Percentiles rank a stretch among this genome's conserved stretches.
Evolutionary conservation across 1,140 invertebrate genomes (phyloP).

Genomic region (Uloborus diversus): DNA sequence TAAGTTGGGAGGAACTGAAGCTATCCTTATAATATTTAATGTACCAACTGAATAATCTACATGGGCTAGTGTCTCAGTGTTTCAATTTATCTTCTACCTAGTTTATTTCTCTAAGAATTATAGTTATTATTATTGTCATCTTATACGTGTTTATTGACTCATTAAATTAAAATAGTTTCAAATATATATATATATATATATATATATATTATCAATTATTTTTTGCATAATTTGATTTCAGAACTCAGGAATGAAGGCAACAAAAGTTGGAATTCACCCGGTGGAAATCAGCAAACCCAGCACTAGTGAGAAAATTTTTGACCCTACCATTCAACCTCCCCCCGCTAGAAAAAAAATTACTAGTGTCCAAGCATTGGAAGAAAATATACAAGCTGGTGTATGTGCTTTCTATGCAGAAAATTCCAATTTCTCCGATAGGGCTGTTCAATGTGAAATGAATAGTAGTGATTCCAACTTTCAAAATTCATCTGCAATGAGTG

Average conservation of each 20-base stretch:
- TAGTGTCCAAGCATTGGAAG: constrained; percentile 7
- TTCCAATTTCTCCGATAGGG: constrained; percentile 33
- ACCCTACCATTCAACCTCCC: constrained; percentile 24
- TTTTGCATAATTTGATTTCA: constrained; percentile 4
- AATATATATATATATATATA: not conserved
- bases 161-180: not conserved
- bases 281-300: constrained; percentile 53
- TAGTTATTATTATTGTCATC: not conserved
- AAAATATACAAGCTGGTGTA: constrained; percentile 33
- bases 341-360: constrained; percentile 35
- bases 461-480: constrained; percentile 38
- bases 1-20: too few relatives aligned
- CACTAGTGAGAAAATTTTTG: constrained; percentile 50
- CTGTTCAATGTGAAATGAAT: constrained; percentile 53
- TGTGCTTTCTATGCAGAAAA: constrained; percentile 25
- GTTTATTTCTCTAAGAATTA: too few relatives aligned
- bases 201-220: not conserved
- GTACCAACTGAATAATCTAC: too few relatives aligned
- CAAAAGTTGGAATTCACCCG: constrained; percentile 45
- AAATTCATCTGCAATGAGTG: constrained; percentile 40
- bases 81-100: not conserved
- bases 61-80: not conserved
- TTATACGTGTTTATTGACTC: too few relatives aligned
- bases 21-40: too few relatives aligned
- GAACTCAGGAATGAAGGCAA: constrained; percentile 53